These are phyloP conservation scores for Drosophila sordidapex DNA, from an alignment of 2,888 invertebrate species.

Conservation along the genomic window DNA sequence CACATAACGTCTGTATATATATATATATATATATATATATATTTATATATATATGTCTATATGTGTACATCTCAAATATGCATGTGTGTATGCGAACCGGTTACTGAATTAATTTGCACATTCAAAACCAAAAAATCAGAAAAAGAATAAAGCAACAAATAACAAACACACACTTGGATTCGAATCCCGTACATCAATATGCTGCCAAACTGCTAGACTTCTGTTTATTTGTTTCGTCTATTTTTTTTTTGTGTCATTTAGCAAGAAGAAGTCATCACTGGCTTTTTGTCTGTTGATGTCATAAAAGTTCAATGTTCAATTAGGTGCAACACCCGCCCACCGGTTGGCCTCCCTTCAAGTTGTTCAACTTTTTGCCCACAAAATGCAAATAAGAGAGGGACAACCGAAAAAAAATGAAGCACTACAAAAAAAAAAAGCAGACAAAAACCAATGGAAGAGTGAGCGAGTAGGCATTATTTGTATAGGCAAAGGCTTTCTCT, in stretches of 20 bases:
- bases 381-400: constrained; percentile 41
- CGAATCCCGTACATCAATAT: constrained; percentile 28
- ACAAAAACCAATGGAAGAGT: constrained; percentile 5
- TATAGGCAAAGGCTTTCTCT: constrained; percentile 17
- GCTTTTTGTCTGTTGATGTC: constrained; percentile 60
- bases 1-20: constrained; percentile 16
- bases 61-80: background rate
- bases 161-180: constrained; percentile 16
- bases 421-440: background rate
- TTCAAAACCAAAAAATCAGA: constrained; percentile 26
- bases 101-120: constrained; percentile 64
- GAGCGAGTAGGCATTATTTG: constrained; percentile 23
- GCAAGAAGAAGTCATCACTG: constrained; percentile 21
- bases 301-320: constrained; percentile 77
- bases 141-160: background rate
- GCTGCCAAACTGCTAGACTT: constrained; percentile 47
- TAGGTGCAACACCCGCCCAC: constrained; percentile 51
- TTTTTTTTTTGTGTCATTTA: constrained; percentile 9
- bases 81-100: constrained; percentile 53
- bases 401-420: constrained; percentile 1
- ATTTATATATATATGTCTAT: background rate
- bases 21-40: background rate
- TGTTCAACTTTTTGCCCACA: constrained; percentile 41
- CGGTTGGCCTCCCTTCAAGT: constrained; percentile 14
- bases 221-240: constrained; percentile 6